Percentiles rank a stretch among this genome's conserved stretches.
These are phyloP conservation scores for Anthrax anthrax DNA, from an alignment of 2,888 invertebrate genomes.

Conservation along the genomic window DNA sequence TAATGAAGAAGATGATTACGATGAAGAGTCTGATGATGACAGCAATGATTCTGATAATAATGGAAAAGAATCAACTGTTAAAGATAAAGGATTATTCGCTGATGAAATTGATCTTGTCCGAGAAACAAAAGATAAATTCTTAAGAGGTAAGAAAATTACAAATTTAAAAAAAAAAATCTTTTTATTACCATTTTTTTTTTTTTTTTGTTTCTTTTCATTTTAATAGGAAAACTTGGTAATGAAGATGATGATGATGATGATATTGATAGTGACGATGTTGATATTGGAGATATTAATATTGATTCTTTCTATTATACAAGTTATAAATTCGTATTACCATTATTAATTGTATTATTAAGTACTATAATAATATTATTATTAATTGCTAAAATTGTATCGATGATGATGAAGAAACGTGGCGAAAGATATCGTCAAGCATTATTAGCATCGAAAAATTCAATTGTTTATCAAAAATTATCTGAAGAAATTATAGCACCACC, in stretches of 20 bases:
- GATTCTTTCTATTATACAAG: conserved; percentile 30
- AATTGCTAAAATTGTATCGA: conserved; percentile 39
- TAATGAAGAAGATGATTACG: conserved; percentile 2
- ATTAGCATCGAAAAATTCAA: conserved; percentile 33
- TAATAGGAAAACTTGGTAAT: conserved; percentile 18
- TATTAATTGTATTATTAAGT: conserved; percentile 41
- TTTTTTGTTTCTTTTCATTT: neutral
- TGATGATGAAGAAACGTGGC: conserved; percentile 37
- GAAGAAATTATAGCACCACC: conserved; percentile 57
- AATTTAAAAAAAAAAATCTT: neutral
- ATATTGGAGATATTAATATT: neutral
- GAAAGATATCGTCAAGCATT: conserved; percentile 36
- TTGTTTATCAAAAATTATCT: conserved; percentile 64
- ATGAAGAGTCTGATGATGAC: conserved; percentile 6
- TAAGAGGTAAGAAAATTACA: conserved; percentile 22
- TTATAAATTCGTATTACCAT: conserved; percentile 42
- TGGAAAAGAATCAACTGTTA: conserved; percentile 16
- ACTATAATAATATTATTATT: conserved; percentile 40
- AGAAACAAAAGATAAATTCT: conserved; percentile 25
- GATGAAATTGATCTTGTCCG: conserved; percentile 26
- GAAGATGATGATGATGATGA: conserved; percentile 20
- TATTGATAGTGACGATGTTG: conserved; percentile 23
- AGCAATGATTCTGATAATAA: conserved; percentile 8
- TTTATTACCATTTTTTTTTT: neutral
- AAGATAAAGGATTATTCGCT: conserved; percentile 23